Evolutionary conservation across 2,888 invertebrate genomes (phyloP), one percentile per base, ranked within the genome.

Genomic region (Tiliacea citrago): DNA sequence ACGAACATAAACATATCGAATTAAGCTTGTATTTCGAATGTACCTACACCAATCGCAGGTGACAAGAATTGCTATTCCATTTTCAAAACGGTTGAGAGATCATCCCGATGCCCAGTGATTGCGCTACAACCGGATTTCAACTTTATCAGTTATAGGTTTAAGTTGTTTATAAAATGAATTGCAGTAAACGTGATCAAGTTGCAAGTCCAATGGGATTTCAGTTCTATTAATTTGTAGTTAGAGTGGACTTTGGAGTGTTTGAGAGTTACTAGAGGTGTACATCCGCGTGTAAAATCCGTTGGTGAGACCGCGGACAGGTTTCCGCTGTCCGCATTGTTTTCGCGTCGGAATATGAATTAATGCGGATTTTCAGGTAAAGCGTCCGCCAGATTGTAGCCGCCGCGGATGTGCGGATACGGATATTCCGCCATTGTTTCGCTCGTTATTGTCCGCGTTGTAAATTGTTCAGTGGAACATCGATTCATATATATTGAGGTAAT

Each of bases 51-150:
- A 80, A 82, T 88, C 89, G 90, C 95, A 95, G 95, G 95, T 95
- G 94, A 94, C 93, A 93, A 92, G 91, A 93, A 93, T 94, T 92
- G 88, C 91, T 92, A 91, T 93, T 92, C 91, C 92, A 94, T 93
- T 93, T 92, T 89, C 90, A 91, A 93, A 94, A 93, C 90, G 90
- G 90, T 92, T 90, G 91, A 89, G 90, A 91, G 92, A 93, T 94
- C 91, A 93, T 93, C 91, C 88, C 89, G 62, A 63, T 83, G 84
- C 90, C 86, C 90, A 92, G 89, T 89, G 89, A 90, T 89, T 90
- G 88, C 73, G 86, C 81, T 77, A 81, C 82, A 85, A 75, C 71
- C 68, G 45, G 88, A 89, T 86, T 85, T 87, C 73, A 83, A 86
- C 91, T 89, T 87, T 91, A 89, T 82, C 29, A n/a, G 47, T 35